A percentile compares a stretch with the other conserved stretches of the same genome.
These are phyloP conservation scores for Drosophila monieri DNA, from an alignment of 2,888 invertebrate species.

Conservation along the genomic window DNA sequence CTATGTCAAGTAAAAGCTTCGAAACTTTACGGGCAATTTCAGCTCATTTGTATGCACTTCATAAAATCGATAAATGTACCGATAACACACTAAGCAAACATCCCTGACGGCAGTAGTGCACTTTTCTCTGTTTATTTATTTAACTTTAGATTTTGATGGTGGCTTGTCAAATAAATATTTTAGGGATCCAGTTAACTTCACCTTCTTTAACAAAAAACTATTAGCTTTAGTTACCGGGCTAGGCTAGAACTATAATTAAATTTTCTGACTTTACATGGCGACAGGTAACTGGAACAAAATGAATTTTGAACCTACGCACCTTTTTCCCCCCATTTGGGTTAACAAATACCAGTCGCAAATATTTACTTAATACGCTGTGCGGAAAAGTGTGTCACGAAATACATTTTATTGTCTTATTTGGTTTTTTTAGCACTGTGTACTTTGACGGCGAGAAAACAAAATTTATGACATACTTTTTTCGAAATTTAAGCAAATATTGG, in stretches of 20 bases:
- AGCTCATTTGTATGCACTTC: constrained; percentile 41
- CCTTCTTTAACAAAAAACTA: neutral
- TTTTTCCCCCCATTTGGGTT: constrained; percentile 49
- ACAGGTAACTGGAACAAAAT: constrained; percentile 1
- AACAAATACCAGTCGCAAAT: constrained; percentile 37
- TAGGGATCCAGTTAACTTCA: no score
- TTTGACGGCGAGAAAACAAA: constrained; percentile 37
- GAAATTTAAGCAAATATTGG: constrained; percentile 44
- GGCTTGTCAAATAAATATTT: neutral
- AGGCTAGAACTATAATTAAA: neutral
- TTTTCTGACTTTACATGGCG: constrained; percentile 13
- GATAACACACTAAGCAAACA: constrained; percentile 19
- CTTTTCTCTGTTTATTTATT: neutral
- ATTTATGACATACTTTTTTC: constrained; percentile 48
- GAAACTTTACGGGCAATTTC: constrained; percentile 21
- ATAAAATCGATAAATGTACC: constrained; percentile 39
- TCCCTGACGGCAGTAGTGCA: neutral
- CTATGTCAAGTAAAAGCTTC: constrained; percentile 39
- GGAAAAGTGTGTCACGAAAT: constrained; percentile 49
- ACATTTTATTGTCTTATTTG: constrained; percentile 51
- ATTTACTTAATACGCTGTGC: constrained; percentile 39
- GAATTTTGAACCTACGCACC: constrained; percentile 48
- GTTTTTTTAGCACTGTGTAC: constrained; percentile 30
- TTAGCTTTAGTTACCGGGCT: neutral
- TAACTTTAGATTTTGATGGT: neutral